Conservation (phyloP, 2,113 vertebrate species). For the Chionodraco myersi region DNA sequence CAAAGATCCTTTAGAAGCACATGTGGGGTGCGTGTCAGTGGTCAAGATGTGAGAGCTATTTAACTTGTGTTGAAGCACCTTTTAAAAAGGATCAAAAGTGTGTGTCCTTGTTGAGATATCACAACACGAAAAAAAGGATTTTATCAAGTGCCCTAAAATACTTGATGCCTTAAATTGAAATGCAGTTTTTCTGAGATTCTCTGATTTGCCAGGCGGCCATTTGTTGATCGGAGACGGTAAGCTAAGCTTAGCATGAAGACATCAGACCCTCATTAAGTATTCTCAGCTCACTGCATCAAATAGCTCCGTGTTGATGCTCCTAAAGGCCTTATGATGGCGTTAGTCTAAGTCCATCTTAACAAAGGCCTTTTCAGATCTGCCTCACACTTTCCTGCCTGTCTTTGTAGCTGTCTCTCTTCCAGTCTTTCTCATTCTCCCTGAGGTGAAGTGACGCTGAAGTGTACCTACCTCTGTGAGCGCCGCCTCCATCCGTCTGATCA, state of each 20-base stretch:
- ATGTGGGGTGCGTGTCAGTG: not conserved
- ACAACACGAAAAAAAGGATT: not conserved
- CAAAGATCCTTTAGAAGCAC: slow-evolving; percentile 19
- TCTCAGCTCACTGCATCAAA: too few species aligned
- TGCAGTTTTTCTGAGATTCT: not conserved
- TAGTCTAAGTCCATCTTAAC: not conserved
- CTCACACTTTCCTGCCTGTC: slow-evolving; percentile 5
- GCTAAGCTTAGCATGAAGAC: not conserved
- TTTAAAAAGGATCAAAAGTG: not conserved
- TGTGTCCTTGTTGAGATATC: not conserved
- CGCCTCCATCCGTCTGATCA: slow-evolving; percentile 28
- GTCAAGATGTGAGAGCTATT: not conserved
- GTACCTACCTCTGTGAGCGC: slow-evolving; percentile 53
- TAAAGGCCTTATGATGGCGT: too few species aligned
- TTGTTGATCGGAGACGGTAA: not conserved
- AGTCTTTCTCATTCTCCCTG: slow-evolving; percentile 20
- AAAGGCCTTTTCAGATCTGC: slow-evolving; percentile 8
- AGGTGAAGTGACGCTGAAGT: slow-evolving; percentile 73
- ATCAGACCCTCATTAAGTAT: too few species aligned
- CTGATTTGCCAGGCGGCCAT: not conserved
- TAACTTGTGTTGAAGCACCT: not conserved
- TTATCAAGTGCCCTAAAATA: slow-evolving; percentile 14
- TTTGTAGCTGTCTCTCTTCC: not conserved
- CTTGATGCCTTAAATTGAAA: slow-evolving; percentile 36
- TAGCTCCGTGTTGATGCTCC: too few species aligned